Conservation (phyloP, 2,113 vertebrate species). For the Atherinomorus stipes region DNA sequence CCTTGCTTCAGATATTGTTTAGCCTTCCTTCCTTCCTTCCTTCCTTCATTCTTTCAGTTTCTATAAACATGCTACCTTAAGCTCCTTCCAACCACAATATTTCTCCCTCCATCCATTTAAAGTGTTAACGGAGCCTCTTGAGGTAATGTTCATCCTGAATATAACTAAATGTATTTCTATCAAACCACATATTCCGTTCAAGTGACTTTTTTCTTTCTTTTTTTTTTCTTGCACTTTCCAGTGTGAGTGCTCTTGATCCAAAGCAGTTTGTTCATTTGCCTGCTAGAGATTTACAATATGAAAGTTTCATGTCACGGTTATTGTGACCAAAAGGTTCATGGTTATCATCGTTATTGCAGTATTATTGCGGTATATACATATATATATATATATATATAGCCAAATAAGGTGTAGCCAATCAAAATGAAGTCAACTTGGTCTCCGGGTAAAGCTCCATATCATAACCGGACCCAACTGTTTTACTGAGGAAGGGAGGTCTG, state of each 20-base stretch:
- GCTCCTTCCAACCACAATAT: slow-evolving; percentile 4
- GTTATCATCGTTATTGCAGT: too few relatives aligned
- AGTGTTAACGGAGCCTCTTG: slow-evolving; percentile 11
- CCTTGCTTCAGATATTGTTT: slow-evolving; percentile 47
- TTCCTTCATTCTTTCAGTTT: slow-evolving; percentile 9
- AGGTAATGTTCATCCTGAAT: slow-evolving; percentile 38
- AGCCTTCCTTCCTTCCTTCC: slow-evolving; percentile 8
- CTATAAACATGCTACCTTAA: slow-evolving; percentile 1
- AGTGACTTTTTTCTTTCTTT: slow-evolving; percentile 11
- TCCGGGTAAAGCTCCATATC: too few relatives aligned
- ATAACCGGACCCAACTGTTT: too few relatives aligned
- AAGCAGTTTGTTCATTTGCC: not conserved
- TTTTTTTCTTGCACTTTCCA: not conserved
- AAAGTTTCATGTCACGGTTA: too few relatives aligned
- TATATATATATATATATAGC: too few relatives aligned
- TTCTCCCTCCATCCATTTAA: slow-evolving; percentile 17
- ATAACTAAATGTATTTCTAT: slow-evolving; percentile 41
- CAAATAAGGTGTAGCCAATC: too few relatives aligned
- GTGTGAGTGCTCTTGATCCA: not conserved
- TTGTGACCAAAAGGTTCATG: too few relatives aligned
- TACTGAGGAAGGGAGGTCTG: too few relatives aligned
- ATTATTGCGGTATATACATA: too few relatives aligned
- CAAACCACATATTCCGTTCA: slow-evolving; percentile 21
- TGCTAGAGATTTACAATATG: too few relatives aligned
- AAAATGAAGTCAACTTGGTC: too few relatives aligned